Conservation (phyloP, 92 coral and sea anemone species). For the Siderastrea siderea region DNA sequence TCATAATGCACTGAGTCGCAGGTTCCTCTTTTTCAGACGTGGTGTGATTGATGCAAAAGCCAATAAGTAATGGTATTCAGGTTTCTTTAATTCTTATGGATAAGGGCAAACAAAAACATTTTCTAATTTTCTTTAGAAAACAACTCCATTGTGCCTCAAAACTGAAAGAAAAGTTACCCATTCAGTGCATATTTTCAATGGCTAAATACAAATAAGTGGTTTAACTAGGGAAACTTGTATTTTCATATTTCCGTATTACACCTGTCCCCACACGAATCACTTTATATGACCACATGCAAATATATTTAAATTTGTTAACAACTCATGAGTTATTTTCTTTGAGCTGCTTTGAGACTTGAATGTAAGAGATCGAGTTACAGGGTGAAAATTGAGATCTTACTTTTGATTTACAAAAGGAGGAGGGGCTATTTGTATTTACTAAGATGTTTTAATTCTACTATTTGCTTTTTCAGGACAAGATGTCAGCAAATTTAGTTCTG, state of each 20-base stretch:
- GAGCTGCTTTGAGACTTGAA: background rate
- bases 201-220: no score
- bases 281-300: background rate
- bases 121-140: no score
- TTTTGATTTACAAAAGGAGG: background rate
- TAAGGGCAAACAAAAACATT: no score
- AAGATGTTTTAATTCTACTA: background rate
- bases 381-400: background rate
- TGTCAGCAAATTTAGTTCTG: conserved; percentile 1
- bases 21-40: no score
- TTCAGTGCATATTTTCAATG: no score
- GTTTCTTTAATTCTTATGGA: no score
- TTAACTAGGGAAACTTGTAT: background rate
- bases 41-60: no score
- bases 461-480: background rate
- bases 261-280: background rate
- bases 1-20: no score
- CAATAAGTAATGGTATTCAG: no score
- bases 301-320: background rate
- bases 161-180: no score
- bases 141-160: no score
- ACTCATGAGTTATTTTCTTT: background rate
- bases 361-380: background rate
- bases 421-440: background rate
- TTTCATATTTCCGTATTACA: background rate